These are phyloP conservation scores for Tachysurus fulvidraco DNA, from an alignment of 2,113 vertebrate genomes.

Conservation along the genomic window DNA sequence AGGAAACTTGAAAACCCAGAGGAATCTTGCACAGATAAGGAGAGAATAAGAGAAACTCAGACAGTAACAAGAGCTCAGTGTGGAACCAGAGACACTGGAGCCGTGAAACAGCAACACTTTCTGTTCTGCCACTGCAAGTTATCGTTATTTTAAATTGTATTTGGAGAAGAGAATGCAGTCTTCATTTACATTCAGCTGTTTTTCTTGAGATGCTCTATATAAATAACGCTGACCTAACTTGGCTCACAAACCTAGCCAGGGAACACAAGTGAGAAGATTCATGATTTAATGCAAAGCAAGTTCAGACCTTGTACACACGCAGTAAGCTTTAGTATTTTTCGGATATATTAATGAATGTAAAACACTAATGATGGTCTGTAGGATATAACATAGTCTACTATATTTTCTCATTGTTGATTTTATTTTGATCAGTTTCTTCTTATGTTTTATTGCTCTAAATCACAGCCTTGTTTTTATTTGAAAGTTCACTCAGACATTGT, in stretches of 20 bases:
- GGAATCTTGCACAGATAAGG: not conserved
- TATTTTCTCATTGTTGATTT: not conserved
- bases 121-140: not conserved
- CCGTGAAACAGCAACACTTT: not conserved
- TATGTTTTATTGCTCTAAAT: not conserved
- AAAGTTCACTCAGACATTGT: not conserved
- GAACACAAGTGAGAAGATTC: not conserved
- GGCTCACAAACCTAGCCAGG: not conserved
- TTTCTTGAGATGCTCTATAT: not conserved
- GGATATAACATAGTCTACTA: not conserved
- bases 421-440: not conserved
- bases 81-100: too few species aligned
- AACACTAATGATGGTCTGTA: not conserved
- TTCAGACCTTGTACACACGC: not conserved
- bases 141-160: constrained; percentile 1
- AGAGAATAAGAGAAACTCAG: not conserved
- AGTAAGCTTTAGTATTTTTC: not conserved
- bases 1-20: not conserved
- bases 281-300: not conserved
- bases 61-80: not conserved
- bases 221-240: not conserved
- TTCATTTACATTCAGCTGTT: not conserved
- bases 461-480: not conserved
- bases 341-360: not conserved
- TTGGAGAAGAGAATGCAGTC: not conserved